Conservation (phyloP, 35 echinoderm and acorn worm genomes). For the Hemicentrotus pulcherrimus region DNA sequence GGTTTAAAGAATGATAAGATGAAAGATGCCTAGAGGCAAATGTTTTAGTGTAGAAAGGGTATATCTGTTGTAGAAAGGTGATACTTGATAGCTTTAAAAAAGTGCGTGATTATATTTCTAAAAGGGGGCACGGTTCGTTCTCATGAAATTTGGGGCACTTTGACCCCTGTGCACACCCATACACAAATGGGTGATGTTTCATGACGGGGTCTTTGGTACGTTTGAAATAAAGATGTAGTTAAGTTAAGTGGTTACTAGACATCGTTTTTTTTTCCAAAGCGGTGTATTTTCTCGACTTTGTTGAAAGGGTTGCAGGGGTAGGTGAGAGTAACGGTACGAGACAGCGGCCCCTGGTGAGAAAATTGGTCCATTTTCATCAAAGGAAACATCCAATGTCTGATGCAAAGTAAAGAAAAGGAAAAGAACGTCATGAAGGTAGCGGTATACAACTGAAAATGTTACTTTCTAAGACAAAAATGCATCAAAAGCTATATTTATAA, state of each 20-base stretch:
- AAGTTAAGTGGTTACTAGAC: background rate
- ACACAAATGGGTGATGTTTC: background rate
- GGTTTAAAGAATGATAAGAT: no score
- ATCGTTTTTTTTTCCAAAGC: background rate
- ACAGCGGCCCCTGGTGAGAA: constrained; percentile 72
- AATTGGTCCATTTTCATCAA: background rate
- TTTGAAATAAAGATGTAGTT: background rate
- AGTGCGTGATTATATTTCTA: no score
- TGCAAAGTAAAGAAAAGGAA: background rate
- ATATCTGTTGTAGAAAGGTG: no score
- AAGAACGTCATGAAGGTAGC: background rate
- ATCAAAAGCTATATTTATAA: no score
- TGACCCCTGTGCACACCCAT: no score
- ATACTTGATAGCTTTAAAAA: no score
- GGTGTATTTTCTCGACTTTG: constrained; percentile 70
- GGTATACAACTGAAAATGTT: background rate
- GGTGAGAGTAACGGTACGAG: constrained; percentile 84
- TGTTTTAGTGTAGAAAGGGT: no score
- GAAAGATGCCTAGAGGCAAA: no score
- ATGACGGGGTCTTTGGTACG: background rate
- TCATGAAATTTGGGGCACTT: no score
- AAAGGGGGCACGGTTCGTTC: no score
- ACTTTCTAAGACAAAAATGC: no score
- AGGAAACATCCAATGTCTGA: background rate
- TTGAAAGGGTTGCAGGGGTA: constrained; percentile 94